A percentile compares a stretch with the other conserved stretches of the same genome.
Conservation (phyloP, 2,888 invertebrate species). For the Hydrotaea cyrtoneurina region DNA sequence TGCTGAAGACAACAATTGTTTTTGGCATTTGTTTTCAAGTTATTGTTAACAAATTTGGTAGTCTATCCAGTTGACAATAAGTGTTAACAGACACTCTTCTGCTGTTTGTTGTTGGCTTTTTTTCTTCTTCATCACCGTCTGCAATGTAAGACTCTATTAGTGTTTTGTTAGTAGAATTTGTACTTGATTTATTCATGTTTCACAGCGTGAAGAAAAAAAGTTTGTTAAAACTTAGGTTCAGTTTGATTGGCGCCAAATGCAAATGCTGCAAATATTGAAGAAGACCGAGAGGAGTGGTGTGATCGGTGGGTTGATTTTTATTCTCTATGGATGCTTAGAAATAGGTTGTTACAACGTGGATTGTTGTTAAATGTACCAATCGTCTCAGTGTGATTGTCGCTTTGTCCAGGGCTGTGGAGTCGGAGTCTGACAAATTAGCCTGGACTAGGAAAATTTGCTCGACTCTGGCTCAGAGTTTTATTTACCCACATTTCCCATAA, state of each 20-base stretch:
- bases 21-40: constrained; percentile 53
- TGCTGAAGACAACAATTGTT: constrained; percentile 42
- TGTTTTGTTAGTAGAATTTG: background rate
- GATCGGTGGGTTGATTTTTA: too few species aligned
- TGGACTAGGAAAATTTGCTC: too few species aligned
- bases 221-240: background rate
- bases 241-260: background rate
- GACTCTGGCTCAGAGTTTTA: too few species aligned
- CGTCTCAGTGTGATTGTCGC: too few species aligned
- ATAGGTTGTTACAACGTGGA: too few species aligned
- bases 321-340: too few species aligned
- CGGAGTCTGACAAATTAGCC: too few species aligned
- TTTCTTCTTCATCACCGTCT: too few species aligned
- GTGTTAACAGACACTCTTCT: constrained; percentile 41
- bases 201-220: background rate
- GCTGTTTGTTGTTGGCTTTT: background rate
- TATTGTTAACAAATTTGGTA: constrained; percentile 56
- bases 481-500: too few species aligned
- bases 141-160: constrained; percentile 39
- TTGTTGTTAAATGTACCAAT: too few species aligned
- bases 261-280: background rate
- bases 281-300: too few species aligned
- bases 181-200: constrained; percentile 29
- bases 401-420: too few species aligned
- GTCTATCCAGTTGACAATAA: constrained; percentile 53